These are phyloP conservation scores for Plecotus auritus DNA, from an alignment of 2,113 vertebrate genomes.

Conservation along the genomic window DNA sequence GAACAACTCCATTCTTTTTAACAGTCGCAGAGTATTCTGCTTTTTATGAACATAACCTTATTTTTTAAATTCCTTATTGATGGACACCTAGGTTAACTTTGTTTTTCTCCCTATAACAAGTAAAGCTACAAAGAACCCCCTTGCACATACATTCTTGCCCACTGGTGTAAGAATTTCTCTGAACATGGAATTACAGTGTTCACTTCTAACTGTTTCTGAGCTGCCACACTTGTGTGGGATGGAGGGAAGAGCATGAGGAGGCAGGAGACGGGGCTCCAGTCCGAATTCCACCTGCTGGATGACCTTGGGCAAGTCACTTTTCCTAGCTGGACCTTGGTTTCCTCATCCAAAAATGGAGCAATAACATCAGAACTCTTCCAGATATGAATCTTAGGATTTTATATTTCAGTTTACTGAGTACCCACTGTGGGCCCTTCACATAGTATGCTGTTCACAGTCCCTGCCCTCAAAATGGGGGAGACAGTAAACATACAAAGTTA, in stretches of 20 bases:
- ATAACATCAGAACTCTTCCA: not conserved
- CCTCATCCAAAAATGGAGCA: not conserved
- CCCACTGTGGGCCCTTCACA: not conserved
- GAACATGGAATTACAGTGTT: not conserved
- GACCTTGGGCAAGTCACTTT: not conserved
- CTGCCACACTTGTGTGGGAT: not conserved
- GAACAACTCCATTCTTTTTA: not conserved
- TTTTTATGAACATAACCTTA: too few relatives aligned
- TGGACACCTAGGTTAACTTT: not conserved
- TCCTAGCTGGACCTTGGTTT: not conserved
- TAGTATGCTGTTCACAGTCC: not conserved
- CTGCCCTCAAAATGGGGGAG: not conserved
- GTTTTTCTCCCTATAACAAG: not conserved
- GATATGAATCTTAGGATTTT: not conserved
- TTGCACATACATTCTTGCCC: not conserved
- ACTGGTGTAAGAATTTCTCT: not conserved
- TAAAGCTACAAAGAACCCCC: not conserved
- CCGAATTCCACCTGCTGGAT: not conserved
- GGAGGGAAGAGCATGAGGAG: not conserved
- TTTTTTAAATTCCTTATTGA: not conserved
- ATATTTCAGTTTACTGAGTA: not conserved
- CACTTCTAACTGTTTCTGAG: not conserved
- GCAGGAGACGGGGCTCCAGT: not conserved
- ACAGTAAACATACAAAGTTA: not conserved
- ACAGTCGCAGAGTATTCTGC: not conserved